phyloP scores from a whole-genome alignment of 2,113 vertebrate genomes.

The Chlorodrepanis virens region DNA sequence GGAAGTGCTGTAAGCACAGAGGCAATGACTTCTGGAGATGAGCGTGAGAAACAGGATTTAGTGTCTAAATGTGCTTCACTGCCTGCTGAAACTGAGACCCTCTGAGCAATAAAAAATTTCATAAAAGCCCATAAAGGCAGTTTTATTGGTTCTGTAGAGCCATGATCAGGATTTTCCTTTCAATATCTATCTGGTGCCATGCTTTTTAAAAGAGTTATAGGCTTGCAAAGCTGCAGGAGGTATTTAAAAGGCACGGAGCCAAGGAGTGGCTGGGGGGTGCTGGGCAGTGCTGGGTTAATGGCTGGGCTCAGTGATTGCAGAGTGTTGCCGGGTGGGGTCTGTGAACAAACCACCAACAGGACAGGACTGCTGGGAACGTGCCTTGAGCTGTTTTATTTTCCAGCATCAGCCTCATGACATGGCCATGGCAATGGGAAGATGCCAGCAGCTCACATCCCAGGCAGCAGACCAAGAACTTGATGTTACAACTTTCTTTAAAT shows the following conservation, averaged over 20 bases:
- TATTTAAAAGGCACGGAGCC: background rate
- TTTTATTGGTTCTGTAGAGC: constrained; percentile 27
- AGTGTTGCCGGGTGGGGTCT: background rate
- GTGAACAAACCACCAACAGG: no score
- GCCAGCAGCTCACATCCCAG: no score
- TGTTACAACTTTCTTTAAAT: no score
- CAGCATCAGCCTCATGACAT: no score
- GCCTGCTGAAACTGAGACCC: background rate
- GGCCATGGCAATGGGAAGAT: no score
- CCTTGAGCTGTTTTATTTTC: no score
- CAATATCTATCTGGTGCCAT: background rate
- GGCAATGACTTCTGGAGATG: background rate
- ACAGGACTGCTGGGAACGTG: no score
- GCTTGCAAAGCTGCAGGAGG: background rate
- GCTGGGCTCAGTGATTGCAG: background rate
- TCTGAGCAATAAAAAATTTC: background rate
- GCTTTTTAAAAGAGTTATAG: constrained; percentile 10
- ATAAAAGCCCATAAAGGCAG: constrained; percentile 2
- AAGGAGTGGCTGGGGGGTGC: background rate
- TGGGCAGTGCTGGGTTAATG: background rate
- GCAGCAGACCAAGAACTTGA: no score
- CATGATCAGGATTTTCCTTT: constrained; percentile 22
- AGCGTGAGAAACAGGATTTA: background rate
- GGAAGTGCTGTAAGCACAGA: background rate
- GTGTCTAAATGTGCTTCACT: background rate